Conservation (phyloP, 2,888 invertebrate species). For the Caenorhabditis imperialis region DNA sequence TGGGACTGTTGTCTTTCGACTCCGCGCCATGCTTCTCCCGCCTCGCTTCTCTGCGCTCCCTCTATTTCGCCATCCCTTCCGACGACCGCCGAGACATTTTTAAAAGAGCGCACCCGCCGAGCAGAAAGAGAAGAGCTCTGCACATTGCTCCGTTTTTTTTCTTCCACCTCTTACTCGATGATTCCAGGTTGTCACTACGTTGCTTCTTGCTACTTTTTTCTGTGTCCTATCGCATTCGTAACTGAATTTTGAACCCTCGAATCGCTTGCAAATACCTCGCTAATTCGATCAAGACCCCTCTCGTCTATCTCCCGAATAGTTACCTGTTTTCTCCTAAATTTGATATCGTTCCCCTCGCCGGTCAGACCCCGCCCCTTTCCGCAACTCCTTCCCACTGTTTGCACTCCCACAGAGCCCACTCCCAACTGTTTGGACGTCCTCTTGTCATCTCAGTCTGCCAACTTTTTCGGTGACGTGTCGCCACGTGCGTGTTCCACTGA, state of each 20-base stretch:
- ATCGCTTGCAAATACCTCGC: conserved; percentile 4
- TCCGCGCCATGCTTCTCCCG: conserved; percentile 1
- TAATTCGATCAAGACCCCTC: conserved; percentile 10
- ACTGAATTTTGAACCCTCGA: conserved; percentile 15
- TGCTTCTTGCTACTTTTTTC: background rate
- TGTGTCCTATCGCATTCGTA: background rate
- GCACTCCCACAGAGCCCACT: conserved; percentile 1
- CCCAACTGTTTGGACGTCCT: conserved; percentile 12
- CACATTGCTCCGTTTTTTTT: conserved; percentile 10
- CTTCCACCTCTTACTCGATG: conserved; percentile 1
- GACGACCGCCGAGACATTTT: conserved; percentile 28
- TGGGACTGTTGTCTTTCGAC: background rate
- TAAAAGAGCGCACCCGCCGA: conserved; percentile 21
- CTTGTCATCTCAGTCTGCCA: background rate
- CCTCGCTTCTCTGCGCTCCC: conserved; percentile 5
- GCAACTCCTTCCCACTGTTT: conserved; percentile 4
- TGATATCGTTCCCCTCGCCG: background rate
- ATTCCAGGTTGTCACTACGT: background rate
- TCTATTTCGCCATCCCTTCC: conserved; percentile 9
- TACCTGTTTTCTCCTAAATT: conserved; percentile 11
- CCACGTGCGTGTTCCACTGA: conserved; percentile 10
- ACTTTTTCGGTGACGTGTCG: background rate
- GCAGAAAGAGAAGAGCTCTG: conserved; percentile 6
- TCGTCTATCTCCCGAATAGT: background rate
- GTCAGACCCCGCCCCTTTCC: conserved; percentile 7